These are phyloP conservation scores for Cariama cristata DNA, from an alignment of 2,113 vertebrate genomes.

Conservation along the genomic window DNA sequence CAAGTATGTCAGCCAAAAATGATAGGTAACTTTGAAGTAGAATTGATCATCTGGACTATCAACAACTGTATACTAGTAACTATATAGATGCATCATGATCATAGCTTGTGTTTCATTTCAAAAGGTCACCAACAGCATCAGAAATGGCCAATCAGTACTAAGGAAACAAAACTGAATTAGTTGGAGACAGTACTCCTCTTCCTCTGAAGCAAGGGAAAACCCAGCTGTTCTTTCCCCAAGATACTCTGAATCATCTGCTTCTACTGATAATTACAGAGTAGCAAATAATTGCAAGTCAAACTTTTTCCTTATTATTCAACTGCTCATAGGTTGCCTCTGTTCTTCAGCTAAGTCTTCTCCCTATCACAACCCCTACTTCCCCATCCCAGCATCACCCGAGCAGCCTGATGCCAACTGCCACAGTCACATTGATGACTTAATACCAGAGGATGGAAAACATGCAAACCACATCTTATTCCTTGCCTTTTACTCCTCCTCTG, in stretches of 20 bases:
- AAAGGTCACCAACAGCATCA: not conserved
- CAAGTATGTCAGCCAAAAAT: not conserved
- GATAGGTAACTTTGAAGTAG: not conserved
- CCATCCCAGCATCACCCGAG: not conserved
- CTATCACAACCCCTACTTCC: not conserved
- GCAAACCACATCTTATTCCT: not conserved
- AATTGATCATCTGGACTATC: not conserved
- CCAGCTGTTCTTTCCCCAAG: not conserved
- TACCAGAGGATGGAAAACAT: not conserved
- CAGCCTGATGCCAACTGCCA: not conserved
- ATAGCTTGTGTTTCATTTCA: not conserved
- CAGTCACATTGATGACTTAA: not conserved
- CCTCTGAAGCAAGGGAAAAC: not conserved
- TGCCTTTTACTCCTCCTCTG: not conserved
- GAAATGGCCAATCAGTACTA: not conserved
- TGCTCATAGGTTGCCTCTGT: not conserved
- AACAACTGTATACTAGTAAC: not conserved
- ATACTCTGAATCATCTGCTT: not conserved
- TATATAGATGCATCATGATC: not conserved
- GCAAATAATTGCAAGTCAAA: not conserved
- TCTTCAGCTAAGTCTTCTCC: not conserved
- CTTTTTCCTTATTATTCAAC: not conserved
- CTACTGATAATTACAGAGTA: not conserved
- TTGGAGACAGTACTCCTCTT: not conserved
- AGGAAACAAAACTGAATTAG: not conserved